Evolutionary conservation across 2,797 vertebrate species (phyloP).

Genomic region (Gadopsis bispinosus): DNA sequence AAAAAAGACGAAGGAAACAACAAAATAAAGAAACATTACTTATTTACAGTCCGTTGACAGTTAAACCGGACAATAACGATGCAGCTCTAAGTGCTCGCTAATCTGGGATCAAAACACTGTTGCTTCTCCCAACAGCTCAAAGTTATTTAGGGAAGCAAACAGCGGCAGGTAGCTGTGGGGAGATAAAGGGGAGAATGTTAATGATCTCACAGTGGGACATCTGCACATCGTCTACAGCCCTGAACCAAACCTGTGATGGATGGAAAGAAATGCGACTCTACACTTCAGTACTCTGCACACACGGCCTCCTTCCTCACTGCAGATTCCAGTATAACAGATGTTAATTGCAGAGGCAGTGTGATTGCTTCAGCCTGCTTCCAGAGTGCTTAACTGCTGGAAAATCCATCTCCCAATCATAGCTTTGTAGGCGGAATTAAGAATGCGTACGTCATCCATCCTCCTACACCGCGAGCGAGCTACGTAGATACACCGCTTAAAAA

Average conservation of each 20-base stretch:
- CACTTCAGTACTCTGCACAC: too few species aligned
- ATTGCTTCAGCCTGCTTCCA: background rate
- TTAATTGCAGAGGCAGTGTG: background rate
- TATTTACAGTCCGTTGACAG: background rate
- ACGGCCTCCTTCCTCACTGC: background rate
- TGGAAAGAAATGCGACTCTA: conserved; percentile 18
- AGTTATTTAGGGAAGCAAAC: conserved; percentile 54
- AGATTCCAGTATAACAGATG: background rate
- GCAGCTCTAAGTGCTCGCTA: conserved; percentile 16
- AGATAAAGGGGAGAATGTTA: conserved; percentile 44
- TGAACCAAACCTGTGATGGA: conserved; percentile 3
- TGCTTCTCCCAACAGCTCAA: conserved; percentile 35
- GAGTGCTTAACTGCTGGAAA: too few species aligned
- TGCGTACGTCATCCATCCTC: background rate
- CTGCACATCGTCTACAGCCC: background rate
- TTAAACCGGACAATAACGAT: conserved; percentile 9
- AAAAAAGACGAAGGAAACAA: background rate
- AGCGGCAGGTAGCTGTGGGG: conserved; percentile 38
- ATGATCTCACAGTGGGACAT: conserved; percentile 25
- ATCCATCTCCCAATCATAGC: background rate
- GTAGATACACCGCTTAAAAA: background rate
- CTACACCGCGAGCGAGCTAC: background rate
- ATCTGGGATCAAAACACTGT: conserved; percentile 27
- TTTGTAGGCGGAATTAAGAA: too few species aligned
- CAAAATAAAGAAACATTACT: background rate